These are phyloP conservation scores for Bradypodion ventrale DNA, from an alignment of 2,797 vertebrate genomes.

Conservation along the genomic window DNA sequence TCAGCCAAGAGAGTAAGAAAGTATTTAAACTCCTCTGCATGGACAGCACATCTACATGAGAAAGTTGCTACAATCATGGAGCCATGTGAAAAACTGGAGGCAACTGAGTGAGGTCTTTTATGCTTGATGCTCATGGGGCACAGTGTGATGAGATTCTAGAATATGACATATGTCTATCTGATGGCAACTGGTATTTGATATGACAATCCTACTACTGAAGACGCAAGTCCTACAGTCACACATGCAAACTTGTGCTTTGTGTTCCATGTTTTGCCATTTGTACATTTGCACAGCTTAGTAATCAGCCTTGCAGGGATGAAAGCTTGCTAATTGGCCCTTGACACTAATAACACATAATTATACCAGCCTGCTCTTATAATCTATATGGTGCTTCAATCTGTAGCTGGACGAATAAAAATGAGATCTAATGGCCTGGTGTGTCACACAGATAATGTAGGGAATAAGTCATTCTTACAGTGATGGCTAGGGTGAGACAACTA, in stretches of 20 bases:
- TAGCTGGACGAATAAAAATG: not conserved
- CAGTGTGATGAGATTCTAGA: not conserved
- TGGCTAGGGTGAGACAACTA: not conserved
- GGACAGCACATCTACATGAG: not conserved
- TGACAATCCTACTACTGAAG: not conserved
- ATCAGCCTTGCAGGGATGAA: not conserved
- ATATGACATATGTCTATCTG: not conserved
- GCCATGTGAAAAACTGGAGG: not conserved
- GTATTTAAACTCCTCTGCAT: not conserved
- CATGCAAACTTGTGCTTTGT: not conserved
- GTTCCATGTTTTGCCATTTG: not conserved
- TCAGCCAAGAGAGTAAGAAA: not conserved
- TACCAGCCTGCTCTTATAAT: not conserved
- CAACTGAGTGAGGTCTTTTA: not conserved
- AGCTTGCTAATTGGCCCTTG: not conserved
- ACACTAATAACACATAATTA: not conserved
- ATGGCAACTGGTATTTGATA: not conserved
- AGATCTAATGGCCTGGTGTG: not conserved
- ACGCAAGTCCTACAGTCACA: not conserved
- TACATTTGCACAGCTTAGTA: not conserved
- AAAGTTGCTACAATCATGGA: not conserved
- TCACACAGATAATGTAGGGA: not conserved
- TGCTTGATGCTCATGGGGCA: not conserved
- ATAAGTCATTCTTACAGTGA: not conserved
- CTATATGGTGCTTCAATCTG: not conserved